Evolutionary conservation across 2,113 vertebrate genomes (phyloP).

Genomic region (Cavia porcellus): DNA sequence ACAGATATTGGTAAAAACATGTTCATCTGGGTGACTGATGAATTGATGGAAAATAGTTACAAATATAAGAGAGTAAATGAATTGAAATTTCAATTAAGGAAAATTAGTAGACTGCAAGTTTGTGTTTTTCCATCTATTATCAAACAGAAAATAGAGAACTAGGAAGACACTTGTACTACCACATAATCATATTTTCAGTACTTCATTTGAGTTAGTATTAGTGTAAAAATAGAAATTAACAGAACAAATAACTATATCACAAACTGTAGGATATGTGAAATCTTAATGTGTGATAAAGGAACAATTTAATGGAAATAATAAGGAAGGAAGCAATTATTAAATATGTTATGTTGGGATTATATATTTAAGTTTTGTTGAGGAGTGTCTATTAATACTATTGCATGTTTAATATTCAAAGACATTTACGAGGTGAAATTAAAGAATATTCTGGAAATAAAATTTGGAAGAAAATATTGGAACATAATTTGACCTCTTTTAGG

Average conservation of each 20-base stretch:
- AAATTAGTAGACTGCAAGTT: background rate
- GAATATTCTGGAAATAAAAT: background rate
- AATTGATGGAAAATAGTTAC: background rate
- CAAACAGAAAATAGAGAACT: background rate
- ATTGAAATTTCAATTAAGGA: background rate
- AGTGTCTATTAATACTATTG: background rate
- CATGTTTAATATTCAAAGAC: background rate
- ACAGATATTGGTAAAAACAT: background rate
- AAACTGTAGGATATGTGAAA: background rate
- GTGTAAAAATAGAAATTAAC: background rate
- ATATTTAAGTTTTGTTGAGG: background rate
- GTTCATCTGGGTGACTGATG: background rate
- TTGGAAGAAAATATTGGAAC: background rate
- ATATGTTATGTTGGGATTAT: background rate
- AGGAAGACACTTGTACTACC: background rate
- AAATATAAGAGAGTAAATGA: background rate
- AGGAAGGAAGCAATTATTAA: background rate
- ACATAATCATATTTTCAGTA: background rate
- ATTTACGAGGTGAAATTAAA: background rate
- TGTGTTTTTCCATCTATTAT: background rate
- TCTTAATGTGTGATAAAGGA: slow-evolving; percentile 1
- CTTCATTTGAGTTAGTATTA: background rate
- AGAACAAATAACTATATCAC: background rate
- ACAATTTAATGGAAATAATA: background rate
- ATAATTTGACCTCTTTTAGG: background rate